Evolutionary conservation across 2,888 invertebrate genomes (phyloP).

Genomic region (Drosophila emarginata): DNA sequence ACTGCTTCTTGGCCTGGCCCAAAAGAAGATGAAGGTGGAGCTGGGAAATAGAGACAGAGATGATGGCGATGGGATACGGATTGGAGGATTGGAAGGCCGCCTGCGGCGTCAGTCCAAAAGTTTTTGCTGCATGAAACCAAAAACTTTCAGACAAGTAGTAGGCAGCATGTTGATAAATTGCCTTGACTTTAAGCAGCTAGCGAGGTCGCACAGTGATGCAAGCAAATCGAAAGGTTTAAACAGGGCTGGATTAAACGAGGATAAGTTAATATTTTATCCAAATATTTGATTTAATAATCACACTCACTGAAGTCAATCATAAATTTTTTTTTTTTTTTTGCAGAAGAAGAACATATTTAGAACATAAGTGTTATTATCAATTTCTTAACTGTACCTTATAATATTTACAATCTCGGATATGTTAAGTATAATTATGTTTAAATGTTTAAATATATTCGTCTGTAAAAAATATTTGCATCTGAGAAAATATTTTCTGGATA

Average conservation of each 20-base stretch:
- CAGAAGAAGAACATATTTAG: no score
- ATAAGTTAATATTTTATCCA: not conserved
- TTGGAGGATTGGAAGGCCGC: constrained; percentile 32
- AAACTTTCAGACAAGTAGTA: constrained; percentile 51
- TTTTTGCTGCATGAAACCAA: constrained; percentile 54
- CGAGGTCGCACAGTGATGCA: constrained; percentile 12
- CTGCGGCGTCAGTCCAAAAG: constrained; percentile 64
- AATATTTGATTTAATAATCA: no score
- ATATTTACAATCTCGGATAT: no score
- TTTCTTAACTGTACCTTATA: no score
- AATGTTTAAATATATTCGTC: no score
- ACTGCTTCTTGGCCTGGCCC: constrained; percentile 8
- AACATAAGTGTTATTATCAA: no score
- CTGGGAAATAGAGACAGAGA: constrained; percentile 8
- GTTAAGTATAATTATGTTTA: no score
- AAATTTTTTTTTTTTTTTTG: no score
- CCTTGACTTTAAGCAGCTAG: constrained; percentile 57
- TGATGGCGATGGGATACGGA: constrained; percentile 29
- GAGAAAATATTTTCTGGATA: no score
- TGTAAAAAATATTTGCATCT: no score
- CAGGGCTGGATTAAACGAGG: not conserved
- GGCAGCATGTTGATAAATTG: constrained; percentile 71
- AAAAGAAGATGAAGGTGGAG: constrained; percentile 9
- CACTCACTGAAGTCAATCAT: no score
- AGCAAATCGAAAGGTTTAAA: not conserved